Percentiles rank a stretch among this genome's conserved stretches.
phyloP scores from a whole-genome alignment of 2,113 vertebrate species.

The Glaucomys volans region DNA sequence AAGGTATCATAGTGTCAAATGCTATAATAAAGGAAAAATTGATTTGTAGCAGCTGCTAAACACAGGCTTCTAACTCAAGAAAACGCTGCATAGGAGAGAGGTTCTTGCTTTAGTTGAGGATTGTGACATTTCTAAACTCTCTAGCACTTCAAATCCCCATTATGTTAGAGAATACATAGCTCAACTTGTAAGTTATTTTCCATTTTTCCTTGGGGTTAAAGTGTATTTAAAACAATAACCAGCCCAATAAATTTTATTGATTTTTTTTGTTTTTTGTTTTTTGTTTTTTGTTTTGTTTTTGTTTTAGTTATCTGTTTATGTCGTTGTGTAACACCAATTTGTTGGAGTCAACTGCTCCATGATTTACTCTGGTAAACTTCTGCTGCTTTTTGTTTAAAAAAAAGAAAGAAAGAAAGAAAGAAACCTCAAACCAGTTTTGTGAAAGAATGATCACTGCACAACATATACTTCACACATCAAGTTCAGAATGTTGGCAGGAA shows the following conservation, averaged over 20 bases:
- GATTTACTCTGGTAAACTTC: neutral
- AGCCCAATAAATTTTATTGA: neutral
- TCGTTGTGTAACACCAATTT: slow-evolving; percentile 19
- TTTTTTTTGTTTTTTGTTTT: neutral
- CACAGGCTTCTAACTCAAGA: slow-evolving; percentile 4
- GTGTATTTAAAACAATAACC: slow-evolving; percentile 32
- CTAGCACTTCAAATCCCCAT: neutral
- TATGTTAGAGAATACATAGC: neutral
- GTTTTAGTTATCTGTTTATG: neutral
- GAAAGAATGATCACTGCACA: neutral
- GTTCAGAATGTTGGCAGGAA: neutral
- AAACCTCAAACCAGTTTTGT: slow-evolving; percentile 8
- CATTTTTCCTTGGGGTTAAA: neutral
- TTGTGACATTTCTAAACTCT: slow-evolving; percentile 6
- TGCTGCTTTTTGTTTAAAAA: slow-evolving; percentile 25
- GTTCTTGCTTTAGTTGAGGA: neutral
- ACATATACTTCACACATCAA: neutral
- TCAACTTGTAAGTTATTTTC: neutral
- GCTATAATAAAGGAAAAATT: slow-evolving; percentile 1
- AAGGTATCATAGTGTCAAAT: neutral
- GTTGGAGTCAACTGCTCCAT: neutral
- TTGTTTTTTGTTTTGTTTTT: neutral
- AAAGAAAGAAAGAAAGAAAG: no score
- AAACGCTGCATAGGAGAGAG: neutral
- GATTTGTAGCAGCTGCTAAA: slow-evolving; percentile 27